phyloP scores from a whole-genome alignment of 1,140 invertebrate species.

The Elymnias hypermnestra region DNA sequence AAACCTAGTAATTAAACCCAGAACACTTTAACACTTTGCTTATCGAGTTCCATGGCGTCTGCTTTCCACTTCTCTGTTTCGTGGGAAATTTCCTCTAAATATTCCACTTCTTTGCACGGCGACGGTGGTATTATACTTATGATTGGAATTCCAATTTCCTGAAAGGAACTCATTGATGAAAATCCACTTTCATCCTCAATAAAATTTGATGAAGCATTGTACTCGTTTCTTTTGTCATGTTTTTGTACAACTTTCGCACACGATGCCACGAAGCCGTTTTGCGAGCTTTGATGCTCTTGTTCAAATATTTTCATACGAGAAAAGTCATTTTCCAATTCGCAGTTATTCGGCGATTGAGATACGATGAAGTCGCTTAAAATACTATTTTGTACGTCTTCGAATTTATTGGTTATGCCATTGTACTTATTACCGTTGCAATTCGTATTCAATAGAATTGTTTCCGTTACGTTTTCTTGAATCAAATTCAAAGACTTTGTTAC shows the following conservation, averaged over 20 bases:
- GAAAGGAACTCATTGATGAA: slow-evolving; percentile 88
- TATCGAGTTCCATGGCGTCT: slow-evolving; percentile 46
- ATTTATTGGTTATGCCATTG: slow-evolving; percentile 33
- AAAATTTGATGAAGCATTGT: slow-evolving; percentile 63
- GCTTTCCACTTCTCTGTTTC: slow-evolving; percentile 53
- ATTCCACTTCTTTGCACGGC: slow-evolving; percentile 55
- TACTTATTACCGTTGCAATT: slow-evolving; percentile 29
- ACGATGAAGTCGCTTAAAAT: slow-evolving; percentile 38
- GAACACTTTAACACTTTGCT: slow-evolving; percentile 68
- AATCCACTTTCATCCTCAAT: slow-evolving; percentile 88
- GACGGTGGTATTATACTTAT: slow-evolving; percentile 67
- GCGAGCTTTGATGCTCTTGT: slow-evolving; percentile 27
- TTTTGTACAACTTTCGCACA: slow-evolving; percentile 47
- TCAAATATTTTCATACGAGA: slow-evolving; percentile 65
- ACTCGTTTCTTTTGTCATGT: slow-evolving; percentile 43
- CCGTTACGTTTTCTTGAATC: slow-evolving; percentile 33
- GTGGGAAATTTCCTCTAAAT: slow-evolving; percentile 42
- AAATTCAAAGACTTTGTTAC: slow-evolving; percentile 28
- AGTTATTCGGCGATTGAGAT: slow-evolving; percentile 35
- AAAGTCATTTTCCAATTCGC: slow-evolving; percentile 51
- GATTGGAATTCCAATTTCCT: slow-evolving; percentile 83
- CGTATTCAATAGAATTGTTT: slow-evolving; percentile 30
- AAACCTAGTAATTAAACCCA: slow-evolving; percentile 47
- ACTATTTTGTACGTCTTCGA: slow-evolving; percentile 31
- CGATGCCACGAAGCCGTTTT: slow-evolving; percentile 23